Conservation (phyloP, 53 echinoderm and acorn worm species). For the Antedon mediterranea region DNA sequence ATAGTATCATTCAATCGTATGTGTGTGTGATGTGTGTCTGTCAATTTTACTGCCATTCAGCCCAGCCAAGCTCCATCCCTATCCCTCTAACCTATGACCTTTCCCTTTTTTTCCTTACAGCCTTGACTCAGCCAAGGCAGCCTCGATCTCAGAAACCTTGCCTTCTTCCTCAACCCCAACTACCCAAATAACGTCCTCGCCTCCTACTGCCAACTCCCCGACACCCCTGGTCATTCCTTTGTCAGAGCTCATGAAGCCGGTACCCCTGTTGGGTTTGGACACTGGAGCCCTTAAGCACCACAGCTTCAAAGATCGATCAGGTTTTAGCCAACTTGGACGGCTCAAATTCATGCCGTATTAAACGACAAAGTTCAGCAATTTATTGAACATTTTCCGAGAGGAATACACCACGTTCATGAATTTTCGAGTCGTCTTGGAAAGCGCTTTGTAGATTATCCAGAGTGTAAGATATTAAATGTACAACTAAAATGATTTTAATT, state of each 20-base stretch:
- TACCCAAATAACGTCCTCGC: constrained; percentile 65
- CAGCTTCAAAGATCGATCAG: background rate
- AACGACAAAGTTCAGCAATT: constrained; percentile 4
- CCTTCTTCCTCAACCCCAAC: constrained; percentile 82
- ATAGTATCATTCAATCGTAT: background rate
- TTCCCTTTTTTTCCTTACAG: constrained; percentile 76
- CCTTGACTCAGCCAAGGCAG: constrained; percentile 99
- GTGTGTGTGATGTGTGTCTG: background rate
- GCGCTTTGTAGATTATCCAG: background rate
- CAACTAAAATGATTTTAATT: background rate
- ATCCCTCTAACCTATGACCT: constrained; percentile 7
- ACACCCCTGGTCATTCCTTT: constrained; percentile 35
- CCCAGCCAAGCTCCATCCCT: constrained; percentile 4
- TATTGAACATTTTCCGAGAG: background rate
- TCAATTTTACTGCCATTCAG: background rate
- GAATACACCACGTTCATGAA: background rate
- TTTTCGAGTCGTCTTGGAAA: background rate
- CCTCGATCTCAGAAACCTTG: constrained; percentile 93
- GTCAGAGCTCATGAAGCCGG: constrained; percentile 78
- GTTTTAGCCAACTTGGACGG: background rate
- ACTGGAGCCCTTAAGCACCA: constrained; percentile 28
- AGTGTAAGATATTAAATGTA: background rate
- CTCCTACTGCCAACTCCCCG: constrained; percentile 46
- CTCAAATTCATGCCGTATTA: constrained; percentile 92
- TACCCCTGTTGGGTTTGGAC: constrained; percentile 82